phyloP scores from a whole-genome alignment of 2,113 vertebrate species.

The Zosterops borbonicus region DNA sequence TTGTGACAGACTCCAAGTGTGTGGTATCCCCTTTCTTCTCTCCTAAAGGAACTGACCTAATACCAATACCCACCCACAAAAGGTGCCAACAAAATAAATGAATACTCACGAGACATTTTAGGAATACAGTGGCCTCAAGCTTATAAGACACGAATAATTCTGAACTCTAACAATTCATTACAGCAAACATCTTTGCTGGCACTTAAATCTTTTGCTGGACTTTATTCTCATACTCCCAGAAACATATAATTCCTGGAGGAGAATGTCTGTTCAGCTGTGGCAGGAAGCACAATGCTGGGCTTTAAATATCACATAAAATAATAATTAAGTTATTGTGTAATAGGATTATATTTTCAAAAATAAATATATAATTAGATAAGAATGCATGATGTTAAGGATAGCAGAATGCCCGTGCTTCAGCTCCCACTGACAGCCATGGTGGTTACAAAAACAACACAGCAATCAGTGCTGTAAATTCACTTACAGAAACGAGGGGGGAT shows the following conservation, averaged over 20 bases:
- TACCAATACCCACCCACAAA: background rate
- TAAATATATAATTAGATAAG: slow-evolving; percentile 23
- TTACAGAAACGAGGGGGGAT: background rate
- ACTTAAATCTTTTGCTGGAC: background rate
- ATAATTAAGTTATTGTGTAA: slow-evolving; percentile 17
- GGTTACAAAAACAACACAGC: background rate
- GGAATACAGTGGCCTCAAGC: background rate
- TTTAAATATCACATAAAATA: slow-evolving; percentile 41
- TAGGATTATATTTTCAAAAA: slow-evolving; percentile 7
- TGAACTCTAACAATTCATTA: background rate
- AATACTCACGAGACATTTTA: background rate
- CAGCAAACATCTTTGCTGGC: background rate
- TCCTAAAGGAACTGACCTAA: background rate
- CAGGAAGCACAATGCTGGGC: background rate
- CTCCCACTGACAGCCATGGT: background rate
- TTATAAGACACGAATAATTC: background rate
- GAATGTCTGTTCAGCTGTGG: background rate
- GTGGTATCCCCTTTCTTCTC: background rate
- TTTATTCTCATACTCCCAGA: background rate
- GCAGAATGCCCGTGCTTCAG: background rate
- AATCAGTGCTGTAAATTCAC: background rate
- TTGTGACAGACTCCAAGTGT: background rate
- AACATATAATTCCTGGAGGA: background rate
- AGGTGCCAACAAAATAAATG: background rate
- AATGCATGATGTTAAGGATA: background rate